A percentile compares a stretch with the other conserved stretches of the same genome.
phyloP scores from a whole-genome alignment of 2,888 invertebrate species.

The Macrosoma leucophasiata region DNA sequence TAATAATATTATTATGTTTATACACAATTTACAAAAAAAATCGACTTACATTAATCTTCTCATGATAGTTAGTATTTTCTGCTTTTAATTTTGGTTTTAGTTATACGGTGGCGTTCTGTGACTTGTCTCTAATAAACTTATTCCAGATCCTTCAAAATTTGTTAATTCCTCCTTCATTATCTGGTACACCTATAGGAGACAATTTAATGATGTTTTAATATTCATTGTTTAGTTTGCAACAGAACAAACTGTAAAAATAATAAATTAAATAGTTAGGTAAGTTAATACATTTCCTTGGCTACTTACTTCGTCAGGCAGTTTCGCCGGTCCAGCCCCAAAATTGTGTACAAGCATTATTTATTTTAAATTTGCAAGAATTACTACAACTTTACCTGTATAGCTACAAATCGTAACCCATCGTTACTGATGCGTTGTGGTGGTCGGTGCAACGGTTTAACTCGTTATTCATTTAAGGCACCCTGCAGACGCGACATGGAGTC shows the following conservation, averaged over 20 bases:
- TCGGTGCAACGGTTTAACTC: no score
- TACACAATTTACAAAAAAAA: no score
- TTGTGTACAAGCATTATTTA: constrained; percentile 75
- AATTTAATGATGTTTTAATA: no score
- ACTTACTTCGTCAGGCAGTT: constrained; percentile 89
- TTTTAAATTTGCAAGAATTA: no score
- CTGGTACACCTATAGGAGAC: constrained; percentile 81
- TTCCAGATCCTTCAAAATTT: constrained; percentile 84
- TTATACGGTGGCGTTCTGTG: constrained; percentile 92
- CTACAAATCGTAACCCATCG: no score
- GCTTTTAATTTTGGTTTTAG: constrained; percentile 83
- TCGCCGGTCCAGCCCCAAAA: constrained; percentile 96
- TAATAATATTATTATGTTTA: no score
- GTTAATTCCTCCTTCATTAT: constrained; percentile 89
- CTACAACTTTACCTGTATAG: no score
- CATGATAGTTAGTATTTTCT: constrained; percentile 62
- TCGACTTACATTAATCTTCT: constrained; percentile 62
- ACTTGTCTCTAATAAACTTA: constrained; percentile 96
- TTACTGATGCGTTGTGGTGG: no score
- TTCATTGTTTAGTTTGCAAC: no score
- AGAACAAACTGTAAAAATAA: no score
- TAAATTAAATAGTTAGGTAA: constrained; percentile 28
- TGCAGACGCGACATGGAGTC: no score
- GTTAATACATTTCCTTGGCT: background rate
- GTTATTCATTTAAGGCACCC: no score